Conservation (phyloP, 1,140 invertebrate species). For the Cyphomyrmex costatus region DNA sequence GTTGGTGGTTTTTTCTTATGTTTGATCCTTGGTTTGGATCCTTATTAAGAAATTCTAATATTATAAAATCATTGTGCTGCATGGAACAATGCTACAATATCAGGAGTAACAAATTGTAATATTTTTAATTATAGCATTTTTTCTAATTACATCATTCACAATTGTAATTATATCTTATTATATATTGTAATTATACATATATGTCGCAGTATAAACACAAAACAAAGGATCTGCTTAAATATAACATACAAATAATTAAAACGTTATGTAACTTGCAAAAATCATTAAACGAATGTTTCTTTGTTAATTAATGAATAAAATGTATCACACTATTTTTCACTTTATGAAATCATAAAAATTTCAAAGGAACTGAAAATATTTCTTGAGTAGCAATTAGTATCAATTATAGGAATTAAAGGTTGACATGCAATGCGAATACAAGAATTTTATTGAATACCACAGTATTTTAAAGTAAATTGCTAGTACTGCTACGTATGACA, state of each 20-base stretch:
- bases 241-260: background rate
- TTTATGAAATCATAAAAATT: conserved; percentile 21
- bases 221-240: background rate
- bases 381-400: conserved; percentile 39
- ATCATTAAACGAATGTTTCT: background rate
- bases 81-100: no score
- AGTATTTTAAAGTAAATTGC: conserved; percentile 52
- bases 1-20: no score
- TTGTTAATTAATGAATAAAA: background rate
- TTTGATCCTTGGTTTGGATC: no score
- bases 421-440: conserved; percentile 7
- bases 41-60: no score
- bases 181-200: no score
- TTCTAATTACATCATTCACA: background rate
- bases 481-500: background rate
- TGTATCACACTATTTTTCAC: background rate
- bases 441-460: conserved; percentile 1
- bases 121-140: no score
- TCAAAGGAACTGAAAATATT: conserved; percentile 36
- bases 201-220: background rate
- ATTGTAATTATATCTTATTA: background rate
- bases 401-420: conserved; percentile 9
- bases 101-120: no score
- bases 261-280: background rate
- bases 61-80: no score